These are phyloP conservation scores for Drosophila oshimai DNA, from an alignment of 1,140 invertebrate species.

Conservation along the genomic window DNA sequence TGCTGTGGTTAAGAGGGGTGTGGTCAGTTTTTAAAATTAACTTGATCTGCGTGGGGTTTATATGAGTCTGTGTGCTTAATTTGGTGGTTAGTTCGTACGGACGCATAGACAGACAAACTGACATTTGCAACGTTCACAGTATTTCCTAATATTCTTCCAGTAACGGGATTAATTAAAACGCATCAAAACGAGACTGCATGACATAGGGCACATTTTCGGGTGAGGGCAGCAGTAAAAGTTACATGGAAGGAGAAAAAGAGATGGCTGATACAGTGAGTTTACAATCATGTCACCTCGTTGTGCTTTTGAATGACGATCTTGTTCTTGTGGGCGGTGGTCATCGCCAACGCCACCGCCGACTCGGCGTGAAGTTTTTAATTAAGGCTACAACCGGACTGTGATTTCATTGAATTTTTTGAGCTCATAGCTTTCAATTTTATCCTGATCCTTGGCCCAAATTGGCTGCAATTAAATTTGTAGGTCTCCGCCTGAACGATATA, in stretches of 20 bases:
- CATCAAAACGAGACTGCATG: slow-evolving; percentile 70
- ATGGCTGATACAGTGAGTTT: slow-evolving; percentile 15
- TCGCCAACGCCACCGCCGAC: slow-evolving; percentile 16
- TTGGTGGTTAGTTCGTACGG: too few relatives aligned
- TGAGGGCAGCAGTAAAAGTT: slow-evolving; percentile 12
- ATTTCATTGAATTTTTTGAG: slow-evolving; percentile 8
- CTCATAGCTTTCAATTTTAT: background rate
- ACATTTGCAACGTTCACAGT: background rate
- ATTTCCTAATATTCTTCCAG: background rate
- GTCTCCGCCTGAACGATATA: too few relatives aligned
- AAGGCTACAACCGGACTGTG: background rate
- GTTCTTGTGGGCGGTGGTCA: slow-evolving; percentile 23
- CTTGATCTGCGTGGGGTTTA: too few relatives aligned
- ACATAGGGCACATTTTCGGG: slow-evolving; percentile 62
- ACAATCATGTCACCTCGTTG: slow-evolving; percentile 60
- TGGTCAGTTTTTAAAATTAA: too few relatives aligned
- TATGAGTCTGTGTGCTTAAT: too few relatives aligned
- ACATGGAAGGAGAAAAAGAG: background rate
- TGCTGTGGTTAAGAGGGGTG: too few relatives aligned
- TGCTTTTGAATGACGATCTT: slow-evolving; percentile 29
- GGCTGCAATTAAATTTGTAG: background rate
- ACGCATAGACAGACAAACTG: too few relatives aligned
- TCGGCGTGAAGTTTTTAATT: slow-evolving; percentile 22
- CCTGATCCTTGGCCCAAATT: slow-evolving; percentile 29
- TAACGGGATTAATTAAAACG: slow-evolving; percentile 15